These are phyloP conservation scores for Chromoteleia sp. DNA, from an alignment of 2,888 invertebrate species.

Conservation along the genomic window DNA sequence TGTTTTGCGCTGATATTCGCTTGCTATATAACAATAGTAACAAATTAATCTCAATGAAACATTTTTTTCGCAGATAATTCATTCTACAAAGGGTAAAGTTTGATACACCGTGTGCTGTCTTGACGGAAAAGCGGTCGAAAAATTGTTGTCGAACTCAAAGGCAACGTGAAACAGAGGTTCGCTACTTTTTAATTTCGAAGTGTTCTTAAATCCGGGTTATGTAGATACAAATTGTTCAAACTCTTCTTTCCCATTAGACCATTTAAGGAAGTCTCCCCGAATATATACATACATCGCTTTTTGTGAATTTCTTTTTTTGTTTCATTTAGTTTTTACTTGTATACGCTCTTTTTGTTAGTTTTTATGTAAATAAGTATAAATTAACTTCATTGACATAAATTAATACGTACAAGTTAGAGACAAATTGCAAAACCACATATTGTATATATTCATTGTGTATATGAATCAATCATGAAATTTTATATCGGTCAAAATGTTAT, in stretches of 20 bases:
- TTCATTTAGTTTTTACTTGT: not conserved
- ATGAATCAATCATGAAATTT: no score
- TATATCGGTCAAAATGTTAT: no score
- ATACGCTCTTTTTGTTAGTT: constrained; percentile 33
- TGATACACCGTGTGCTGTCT: constrained; percentile 40
- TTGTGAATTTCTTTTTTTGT: constrained; percentile 5
- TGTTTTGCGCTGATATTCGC: constrained; percentile 57
- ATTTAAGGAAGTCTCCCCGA: constrained; percentile 41
- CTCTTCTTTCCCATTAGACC: constrained; percentile 60
- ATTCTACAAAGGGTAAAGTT: constrained; percentile 65
- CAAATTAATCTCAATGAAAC: constrained; percentile 70
- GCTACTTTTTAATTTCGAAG: constrained; percentile 16
- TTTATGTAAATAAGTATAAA: no score
- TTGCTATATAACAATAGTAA: constrained; percentile 59
- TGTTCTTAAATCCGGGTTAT: constrained; percentile 18
- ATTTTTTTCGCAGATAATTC: constrained; percentile 63
- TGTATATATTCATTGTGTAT: no score
- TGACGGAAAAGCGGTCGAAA: constrained; percentile 41
- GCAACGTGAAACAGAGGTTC: constrained; percentile 26
- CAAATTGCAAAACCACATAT: no score
- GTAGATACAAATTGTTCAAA: constrained; percentile 35
- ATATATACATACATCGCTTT: constrained; percentile 62
- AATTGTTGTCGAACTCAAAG: constrained; percentile 32
- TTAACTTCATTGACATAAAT: no score
- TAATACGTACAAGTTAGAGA: no score